phyloP scores from a whole-genome alignment of 2,797 vertebrate genomes.

The Antennarius maculatus region DNA sequence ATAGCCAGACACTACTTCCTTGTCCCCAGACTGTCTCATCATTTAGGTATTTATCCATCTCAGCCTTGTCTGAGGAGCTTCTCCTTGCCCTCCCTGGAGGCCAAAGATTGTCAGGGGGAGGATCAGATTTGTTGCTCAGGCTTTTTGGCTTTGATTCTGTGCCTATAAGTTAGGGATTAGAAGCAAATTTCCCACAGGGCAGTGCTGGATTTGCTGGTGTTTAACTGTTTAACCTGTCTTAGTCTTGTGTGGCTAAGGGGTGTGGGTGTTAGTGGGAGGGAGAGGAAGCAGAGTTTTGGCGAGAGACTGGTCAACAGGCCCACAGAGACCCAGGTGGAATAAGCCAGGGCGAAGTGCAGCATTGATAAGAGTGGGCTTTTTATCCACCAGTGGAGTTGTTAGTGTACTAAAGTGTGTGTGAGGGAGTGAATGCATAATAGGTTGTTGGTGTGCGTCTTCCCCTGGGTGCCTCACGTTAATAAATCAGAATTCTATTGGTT shows the following conservation, averaged over 20 bases:
- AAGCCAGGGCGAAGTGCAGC: conserved; percentile 83
- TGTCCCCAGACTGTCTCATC: conserved; percentile 99
- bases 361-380: conserved; percentile 73
- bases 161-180: conserved; percentile 99
- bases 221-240: conserved; percentile 99
- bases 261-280: conserved; percentile 80
- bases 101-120: conserved; percentile 92
- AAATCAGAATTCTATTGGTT: conserved; percentile 49
- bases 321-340: conserved; percentile 87
- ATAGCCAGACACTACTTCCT: conserved; percentile 94
- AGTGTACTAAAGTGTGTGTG: conserved; percentile 35
- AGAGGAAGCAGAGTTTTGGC: conserved; percentile 87
- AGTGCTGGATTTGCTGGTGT: conserved; percentile 98
- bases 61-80: conserved; percentile 92
- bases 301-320: conserved; percentile 92
- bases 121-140: conserved; percentile 99
- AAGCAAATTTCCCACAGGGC: conserved; percentile 99
- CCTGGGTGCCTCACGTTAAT: conserved; percentile 42
- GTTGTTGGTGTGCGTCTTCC: conserved; percentile 37
- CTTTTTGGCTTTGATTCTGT: conserved; percentile 99
- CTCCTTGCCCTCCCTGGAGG: conserved; percentile 94
- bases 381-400: conserved; percentile 62
- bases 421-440: conserved; percentile 19
- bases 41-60: conserved; percentile 99
- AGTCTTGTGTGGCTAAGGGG: conserved; percentile 80